Conservation (phyloP, 2,888 invertebrate genomes). For the Diabrotica balteata region DNA sequence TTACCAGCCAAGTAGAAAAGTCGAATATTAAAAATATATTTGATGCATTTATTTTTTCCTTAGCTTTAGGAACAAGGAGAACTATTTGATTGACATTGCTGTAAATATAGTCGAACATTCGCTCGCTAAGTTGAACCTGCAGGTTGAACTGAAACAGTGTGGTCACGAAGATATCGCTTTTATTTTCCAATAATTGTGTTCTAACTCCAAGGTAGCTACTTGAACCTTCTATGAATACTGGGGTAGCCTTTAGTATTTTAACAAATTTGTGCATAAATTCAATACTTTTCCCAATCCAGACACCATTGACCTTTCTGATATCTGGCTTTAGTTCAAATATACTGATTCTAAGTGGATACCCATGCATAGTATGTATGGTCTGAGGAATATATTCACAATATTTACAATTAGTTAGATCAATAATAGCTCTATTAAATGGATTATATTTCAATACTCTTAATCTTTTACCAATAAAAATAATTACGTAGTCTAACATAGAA, state of each 20-base stretch:
- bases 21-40: slow-evolving; percentile 14
- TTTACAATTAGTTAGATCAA: slow-evolving; percentile 1
- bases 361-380: slow-evolving; percentile 8
- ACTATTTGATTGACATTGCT: slow-evolving; percentile 10
- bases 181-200: neutral
- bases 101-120: slow-evolving; percentile 11
- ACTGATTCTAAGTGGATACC: slow-evolving; percentile 9
- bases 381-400: neutral
- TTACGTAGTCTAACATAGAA: slow-evolving; percentile 3
- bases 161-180: slow-evolving; percentile 5
- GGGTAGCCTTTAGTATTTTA: slow-evolving; percentile 13
- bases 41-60: neutral
- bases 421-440: slow-evolving; percentile 8
- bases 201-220: neutral
- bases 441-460: slow-evolving; percentile 14
- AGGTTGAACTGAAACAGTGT: slow-evolving; percentile 13
- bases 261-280: neutral
- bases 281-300: neutral
- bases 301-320: neutral
- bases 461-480: neutral
- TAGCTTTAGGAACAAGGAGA: slow-evolving; percentile 5
- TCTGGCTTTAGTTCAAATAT: neutral
- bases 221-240: neutral
- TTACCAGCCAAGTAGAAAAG: slow-evolving; percentile 12
- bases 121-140: neutral